These are phyloP conservation scores for Xenops minutus DNA, from an alignment of 2,797 vertebrate species.

Conservation along the genomic window DNA sequence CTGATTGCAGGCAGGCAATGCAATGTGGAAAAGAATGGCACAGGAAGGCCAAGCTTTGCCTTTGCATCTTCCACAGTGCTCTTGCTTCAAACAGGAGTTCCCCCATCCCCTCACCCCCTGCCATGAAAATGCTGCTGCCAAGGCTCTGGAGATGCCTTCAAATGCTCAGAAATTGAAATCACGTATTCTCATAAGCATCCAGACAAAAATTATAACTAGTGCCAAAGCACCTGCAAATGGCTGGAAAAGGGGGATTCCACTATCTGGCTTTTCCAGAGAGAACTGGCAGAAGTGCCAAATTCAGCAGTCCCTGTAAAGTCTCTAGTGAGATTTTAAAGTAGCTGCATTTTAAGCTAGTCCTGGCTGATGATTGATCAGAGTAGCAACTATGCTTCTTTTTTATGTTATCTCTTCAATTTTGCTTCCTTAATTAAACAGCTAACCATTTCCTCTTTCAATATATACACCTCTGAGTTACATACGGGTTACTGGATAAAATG, in stretches of 20 bases:
- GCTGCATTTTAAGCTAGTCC: background rate
- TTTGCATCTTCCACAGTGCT: background rate
- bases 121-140: background rate
- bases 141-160: background rate
- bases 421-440: constrained; percentile 26
- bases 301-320: background rate
- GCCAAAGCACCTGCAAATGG: background rate
- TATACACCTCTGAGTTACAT: background rate
- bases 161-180: background rate
- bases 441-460: background rate
- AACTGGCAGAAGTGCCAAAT: background rate
- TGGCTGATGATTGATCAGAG: background rate
- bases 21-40: rapidly evolving
- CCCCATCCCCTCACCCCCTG: background rate
- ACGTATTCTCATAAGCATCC: background rate
- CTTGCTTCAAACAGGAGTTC: background rate
- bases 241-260: background rate
- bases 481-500: background rate
- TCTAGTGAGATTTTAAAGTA: background rate
- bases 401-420: background rate
- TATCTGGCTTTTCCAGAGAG: background rate
- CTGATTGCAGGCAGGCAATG: background rate
- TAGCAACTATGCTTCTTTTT: background rate
- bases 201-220: background rate
- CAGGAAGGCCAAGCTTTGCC: background rate